Evolutionary conservation across 1,140 invertebrate genomes (phyloP).

Genomic region (Drosophila mauritiana): DNA sequence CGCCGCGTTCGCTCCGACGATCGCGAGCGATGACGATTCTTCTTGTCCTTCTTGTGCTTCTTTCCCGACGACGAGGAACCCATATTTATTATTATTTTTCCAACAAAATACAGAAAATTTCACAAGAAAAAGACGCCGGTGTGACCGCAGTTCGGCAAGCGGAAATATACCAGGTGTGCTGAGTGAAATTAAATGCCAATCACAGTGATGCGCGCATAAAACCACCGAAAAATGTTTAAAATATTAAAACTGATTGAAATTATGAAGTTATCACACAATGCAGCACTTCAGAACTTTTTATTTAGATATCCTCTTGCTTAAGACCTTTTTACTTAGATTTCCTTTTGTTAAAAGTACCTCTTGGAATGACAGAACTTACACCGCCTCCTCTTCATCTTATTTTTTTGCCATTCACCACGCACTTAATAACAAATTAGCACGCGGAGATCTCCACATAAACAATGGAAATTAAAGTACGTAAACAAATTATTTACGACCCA

Average conservation of each 20-base stretch:
- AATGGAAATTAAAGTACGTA: conserved; percentile 50
- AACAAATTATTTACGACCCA: neutral
- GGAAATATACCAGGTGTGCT: neutral
- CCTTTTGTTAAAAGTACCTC: no score
- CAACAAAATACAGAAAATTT: conserved; percentile 22
- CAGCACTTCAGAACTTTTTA: no score
- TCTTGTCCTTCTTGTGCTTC: conserved; percentile 84
- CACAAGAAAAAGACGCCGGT: conserved; percentile 33
- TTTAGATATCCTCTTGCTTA: no score
- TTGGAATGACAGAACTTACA: no score
- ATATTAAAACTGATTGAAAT: no score
- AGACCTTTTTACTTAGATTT: no score
- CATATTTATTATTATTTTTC: conserved; percentile 45
- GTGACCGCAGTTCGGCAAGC: conserved; percentile 15
- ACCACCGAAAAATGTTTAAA: no score
- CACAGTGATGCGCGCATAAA: neutral
- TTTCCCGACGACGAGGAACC: conserved; percentile 79
- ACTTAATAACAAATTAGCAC: conserved; percentile 46
- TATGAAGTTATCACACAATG: neutral
- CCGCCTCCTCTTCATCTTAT: neutral
- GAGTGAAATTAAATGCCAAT: neutral
- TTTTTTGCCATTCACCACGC: neutral
- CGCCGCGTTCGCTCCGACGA: conserved; percentile 54
- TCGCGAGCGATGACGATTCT: conserved; percentile 69
- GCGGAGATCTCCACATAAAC: conserved; percentile 18